These are phyloP conservation scores for Anomalospiza imberbis DNA, from an alignment of 2,797 vertebrate genomes.

Conservation along the genomic window DNA sequence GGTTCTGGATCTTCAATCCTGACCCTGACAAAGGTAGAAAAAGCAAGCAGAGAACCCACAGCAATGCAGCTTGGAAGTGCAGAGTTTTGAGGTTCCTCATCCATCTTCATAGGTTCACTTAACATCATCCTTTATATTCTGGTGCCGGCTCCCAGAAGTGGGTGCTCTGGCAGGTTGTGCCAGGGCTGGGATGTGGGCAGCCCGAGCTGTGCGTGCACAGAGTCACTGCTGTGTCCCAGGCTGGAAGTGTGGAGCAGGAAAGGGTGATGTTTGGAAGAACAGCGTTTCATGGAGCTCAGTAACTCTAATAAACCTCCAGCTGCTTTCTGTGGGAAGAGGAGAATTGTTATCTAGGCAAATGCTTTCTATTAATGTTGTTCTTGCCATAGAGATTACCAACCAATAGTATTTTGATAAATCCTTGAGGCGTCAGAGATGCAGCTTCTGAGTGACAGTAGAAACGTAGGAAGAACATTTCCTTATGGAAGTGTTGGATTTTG, in stretches of 20 bases:
- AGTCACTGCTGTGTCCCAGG: neutral
- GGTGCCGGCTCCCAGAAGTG: neutral
- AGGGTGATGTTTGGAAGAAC: neutral
- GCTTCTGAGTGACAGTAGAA: neutral
- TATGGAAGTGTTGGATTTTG: neutral
- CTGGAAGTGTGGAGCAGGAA: neutral
- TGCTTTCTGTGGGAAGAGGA: neutral
- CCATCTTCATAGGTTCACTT: neutral
- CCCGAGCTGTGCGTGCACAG: rapidly evolving
- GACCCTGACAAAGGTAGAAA: neutral
- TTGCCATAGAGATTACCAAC: neutral
- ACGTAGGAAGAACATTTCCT: rapidly evolving
- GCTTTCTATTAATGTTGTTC: neutral
- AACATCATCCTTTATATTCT: neutral
- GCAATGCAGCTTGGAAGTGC: neutral
- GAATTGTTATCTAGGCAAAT: neutral
- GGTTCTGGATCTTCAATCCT: neutral
- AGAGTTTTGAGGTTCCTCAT: neutral
- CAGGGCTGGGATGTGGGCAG: rapidly evolving
- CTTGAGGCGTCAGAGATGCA: neutral
- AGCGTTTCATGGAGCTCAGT: neutral
- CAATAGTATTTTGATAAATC: neutral
- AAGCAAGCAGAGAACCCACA: neutral
- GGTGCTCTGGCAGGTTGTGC: neutral
- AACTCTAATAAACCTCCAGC: neutral